phyloP scores from a whole-genome alignment of 2,113 vertebrate species.

The Heterotis niloticus region DNA sequence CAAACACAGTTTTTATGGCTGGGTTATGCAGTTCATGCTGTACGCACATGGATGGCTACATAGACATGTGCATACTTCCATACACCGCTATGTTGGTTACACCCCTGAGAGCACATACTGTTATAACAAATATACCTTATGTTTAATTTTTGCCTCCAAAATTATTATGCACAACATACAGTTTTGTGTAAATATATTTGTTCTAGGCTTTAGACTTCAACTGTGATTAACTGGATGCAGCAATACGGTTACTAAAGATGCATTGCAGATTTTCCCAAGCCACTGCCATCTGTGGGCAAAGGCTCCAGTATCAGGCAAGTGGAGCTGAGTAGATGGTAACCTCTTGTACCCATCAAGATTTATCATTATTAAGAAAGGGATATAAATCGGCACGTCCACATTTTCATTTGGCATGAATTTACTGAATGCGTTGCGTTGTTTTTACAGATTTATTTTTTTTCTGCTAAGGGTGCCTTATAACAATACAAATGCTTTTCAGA shows the following conservation, averaged over 20 bases:
- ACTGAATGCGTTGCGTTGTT: not conserved
- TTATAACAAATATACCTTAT: too few species aligned
- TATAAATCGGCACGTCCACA: not conserved
- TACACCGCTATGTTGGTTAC: too few species aligned
- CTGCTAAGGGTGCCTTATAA: not conserved
- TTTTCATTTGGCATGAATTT: not conserved
- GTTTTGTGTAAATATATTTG: too few species aligned
- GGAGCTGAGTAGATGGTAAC: slow-evolving; percentile 6
- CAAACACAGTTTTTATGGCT: too few species aligned
- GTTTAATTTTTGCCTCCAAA: too few species aligned
- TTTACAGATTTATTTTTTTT: not conserved
- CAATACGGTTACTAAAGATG: not conserved
- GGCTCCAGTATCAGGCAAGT: slow-evolving; percentile 13
- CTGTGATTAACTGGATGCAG: not conserved
- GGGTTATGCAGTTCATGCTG: too few species aligned
- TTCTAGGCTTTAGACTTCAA: not conserved
- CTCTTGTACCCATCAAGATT: slow-evolving; percentile 23
- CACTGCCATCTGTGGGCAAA: not conserved
- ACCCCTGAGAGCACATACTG: too few species aligned
- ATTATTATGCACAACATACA: too few species aligned
- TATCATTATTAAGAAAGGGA: slow-evolving; percentile 8
- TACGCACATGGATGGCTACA: too few species aligned
- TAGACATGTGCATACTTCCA: too few species aligned
- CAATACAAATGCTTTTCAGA: slow-evolving; percentile 4
- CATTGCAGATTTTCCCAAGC: not conserved